These are phyloP conservation scores for Zele albiditarsus DNA, from an alignment of 2,888 invertebrate species.

Conservation along the genomic window DNA sequence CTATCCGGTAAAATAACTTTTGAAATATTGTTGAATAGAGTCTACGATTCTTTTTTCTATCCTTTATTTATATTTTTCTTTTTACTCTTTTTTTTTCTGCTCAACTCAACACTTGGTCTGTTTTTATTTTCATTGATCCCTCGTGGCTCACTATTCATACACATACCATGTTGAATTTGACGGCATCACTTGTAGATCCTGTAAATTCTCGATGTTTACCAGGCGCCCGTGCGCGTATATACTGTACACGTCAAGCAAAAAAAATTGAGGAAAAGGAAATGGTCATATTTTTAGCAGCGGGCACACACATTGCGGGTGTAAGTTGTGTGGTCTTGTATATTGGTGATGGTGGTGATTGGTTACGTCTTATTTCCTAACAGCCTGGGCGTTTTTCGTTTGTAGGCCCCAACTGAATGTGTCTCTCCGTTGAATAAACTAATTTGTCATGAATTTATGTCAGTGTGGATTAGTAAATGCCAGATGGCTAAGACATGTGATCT, in stretches of 20 bases:
- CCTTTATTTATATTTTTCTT: background rate
- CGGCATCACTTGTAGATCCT: background rate
- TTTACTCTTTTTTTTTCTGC: background rate
- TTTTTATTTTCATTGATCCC: slow-evolving; percentile 1
- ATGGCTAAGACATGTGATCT: slow-evolving; percentile 40
- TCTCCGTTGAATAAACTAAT: slow-evolving; percentile 58
- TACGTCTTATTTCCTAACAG: slow-evolving; percentile 46
- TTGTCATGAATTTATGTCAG: slow-evolving; percentile 59
- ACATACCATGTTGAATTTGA: background rate
- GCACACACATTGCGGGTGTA: background rate
- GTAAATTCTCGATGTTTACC: background rate
- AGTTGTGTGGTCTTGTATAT: slow-evolving; percentile 22
- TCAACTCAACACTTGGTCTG: background rate
- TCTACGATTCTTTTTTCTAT: background rate
- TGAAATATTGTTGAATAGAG: background rate
- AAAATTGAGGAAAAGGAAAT: slow-evolving; percentile 26
- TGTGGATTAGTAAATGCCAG: slow-evolving; percentile 38
- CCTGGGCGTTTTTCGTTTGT: slow-evolving; percentile 30
- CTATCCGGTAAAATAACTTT: slow-evolving; percentile 9
- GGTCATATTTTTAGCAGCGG: slow-evolving; percentile 47
- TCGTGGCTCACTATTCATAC: background rate
- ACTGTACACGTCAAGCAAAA: background rate
- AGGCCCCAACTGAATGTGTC: slow-evolving; percentile 38
- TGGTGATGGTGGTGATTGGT: slow-evolving; percentile 56
- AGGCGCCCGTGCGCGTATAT: background rate